Evolutionary conservation across 2,888 invertebrate genomes (phyloP).

Genomic region (Ecliptopera silaceata): DNA sequence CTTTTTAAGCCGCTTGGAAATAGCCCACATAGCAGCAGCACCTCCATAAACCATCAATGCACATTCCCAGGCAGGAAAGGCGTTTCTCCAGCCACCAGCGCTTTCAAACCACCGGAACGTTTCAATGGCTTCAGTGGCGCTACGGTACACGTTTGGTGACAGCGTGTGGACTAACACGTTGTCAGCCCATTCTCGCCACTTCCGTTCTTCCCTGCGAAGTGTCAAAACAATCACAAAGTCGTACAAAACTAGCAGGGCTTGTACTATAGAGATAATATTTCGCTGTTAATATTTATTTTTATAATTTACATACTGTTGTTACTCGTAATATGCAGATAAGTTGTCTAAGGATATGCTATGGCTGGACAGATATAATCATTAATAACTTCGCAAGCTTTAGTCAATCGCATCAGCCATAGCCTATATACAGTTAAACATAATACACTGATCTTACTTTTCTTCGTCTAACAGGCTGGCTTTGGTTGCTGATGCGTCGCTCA

Average conservation of each 20-base stretch:
- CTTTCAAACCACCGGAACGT: constrained; percentile 97
- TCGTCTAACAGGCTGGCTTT: constrained; percentile 76
- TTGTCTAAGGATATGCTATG: no score
- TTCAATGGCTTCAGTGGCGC: constrained; percentile 91
- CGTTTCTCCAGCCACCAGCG: constrained; percentile 95
- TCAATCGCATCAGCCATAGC: no score
- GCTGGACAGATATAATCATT: no score
- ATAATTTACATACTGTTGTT: no score
- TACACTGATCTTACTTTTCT: constrained; percentile 78
- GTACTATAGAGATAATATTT: no score
- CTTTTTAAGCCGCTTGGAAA: constrained; percentile 94
- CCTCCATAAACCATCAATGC: constrained; percentile 95
- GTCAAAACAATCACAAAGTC: background rate
- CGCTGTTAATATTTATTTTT: no score
- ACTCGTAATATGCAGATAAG: no score
- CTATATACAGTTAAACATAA: background rate
- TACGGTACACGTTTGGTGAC: constrained; percentile 98
- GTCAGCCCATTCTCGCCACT: constrained; percentile 98
- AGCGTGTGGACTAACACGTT: constrained; percentile 94
- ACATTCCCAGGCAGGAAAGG: constrained; percentile 94
- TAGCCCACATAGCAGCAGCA: constrained; percentile 96
- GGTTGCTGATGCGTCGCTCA: constrained; percentile 86
- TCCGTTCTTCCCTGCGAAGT: constrained; percentile 91
- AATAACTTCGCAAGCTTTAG: no score
- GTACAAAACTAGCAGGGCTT: no score